A percentile compares a stretch with the other conserved stretches of the same genome.
These are phyloP conservation scores for Acanthoscelides obtectus DNA, from an alignment of 2,888 invertebrate genomes.

Conservation along the genomic window DNA sequence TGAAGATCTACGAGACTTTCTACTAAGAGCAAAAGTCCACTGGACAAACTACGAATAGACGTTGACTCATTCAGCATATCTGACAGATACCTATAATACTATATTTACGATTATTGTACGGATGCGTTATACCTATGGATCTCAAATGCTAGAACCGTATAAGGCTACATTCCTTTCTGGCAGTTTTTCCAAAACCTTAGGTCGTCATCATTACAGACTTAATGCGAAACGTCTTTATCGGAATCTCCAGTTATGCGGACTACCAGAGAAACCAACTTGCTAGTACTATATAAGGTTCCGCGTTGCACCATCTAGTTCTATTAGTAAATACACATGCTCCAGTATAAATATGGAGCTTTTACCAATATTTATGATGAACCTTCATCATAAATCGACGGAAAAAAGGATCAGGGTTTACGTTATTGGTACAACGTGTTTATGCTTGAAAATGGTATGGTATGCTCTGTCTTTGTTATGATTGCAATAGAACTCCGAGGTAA, in stretches of 20 bases:
- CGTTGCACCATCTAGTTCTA: neutral
- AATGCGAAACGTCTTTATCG: neutral
- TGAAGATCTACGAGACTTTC: too few relatives aligned
- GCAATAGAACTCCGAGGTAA: too few relatives aligned
- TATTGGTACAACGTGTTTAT: neutral
- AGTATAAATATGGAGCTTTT: neutral
- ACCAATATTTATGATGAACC: neutral
- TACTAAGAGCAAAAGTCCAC: too few relatives aligned
- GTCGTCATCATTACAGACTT: neutral
- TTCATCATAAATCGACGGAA: neutral
- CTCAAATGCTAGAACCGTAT: too few relatives aligned
- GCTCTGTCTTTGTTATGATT: too few relatives aligned
- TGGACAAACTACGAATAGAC: too few relatives aligned
- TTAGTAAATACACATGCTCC: neutral
- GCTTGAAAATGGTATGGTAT: too few relatives aligned
- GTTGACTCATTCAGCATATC: too few relatives aligned
- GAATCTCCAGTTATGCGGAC: neutral
- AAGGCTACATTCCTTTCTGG: too few relatives aligned
- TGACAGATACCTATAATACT: too few relatives aligned
- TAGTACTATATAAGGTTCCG: neutral
- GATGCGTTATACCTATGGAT: too few relatives aligned
- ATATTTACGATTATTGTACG: too few relatives aligned
- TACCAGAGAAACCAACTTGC: neutral
- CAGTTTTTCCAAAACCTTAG: neutral
- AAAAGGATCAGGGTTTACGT: neutral